phyloP scores from a whole-genome alignment of 2,888 invertebrate genomes.

The Eledona agricola region DNA sequence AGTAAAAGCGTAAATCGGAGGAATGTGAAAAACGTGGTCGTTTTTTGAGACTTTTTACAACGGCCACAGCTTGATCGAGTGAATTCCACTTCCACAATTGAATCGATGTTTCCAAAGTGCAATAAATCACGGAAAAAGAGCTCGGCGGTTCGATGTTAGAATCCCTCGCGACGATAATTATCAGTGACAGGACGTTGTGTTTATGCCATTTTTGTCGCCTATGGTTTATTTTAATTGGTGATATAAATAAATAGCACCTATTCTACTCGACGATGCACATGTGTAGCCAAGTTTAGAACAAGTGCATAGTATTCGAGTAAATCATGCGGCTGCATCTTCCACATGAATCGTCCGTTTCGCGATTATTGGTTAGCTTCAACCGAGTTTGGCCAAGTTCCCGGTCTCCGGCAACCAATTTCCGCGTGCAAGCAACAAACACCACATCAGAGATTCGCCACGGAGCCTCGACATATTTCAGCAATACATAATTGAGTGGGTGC shows the following conservation, averaged over 20 bases:
- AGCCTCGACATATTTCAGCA: conserved; percentile 14
- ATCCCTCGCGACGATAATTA: not conserved
- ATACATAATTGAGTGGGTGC: conserved; percentile 26
- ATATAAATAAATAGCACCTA: not conserved
- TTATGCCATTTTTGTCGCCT: conserved; percentile 1
- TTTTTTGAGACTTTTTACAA: conserved; percentile 16
- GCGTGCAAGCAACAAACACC: conserved; percentile 1
- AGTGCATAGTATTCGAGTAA: conserved; percentile 7
- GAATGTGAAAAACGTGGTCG: too few relatives aligned
- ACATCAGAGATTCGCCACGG: conserved; percentile 1
- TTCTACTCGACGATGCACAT: conserved; percentile 1
- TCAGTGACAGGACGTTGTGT: not conserved
- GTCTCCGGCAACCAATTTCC: conserved; percentile 12
- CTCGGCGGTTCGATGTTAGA: too few relatives aligned
- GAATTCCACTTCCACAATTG: conserved; percentile 3
- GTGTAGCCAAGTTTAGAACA: conserved; percentile 6
- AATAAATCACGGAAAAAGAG: conserved; percentile 3
- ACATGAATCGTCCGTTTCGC: conserved; percentile 6
- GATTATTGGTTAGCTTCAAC: not conserved
- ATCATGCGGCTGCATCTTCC: conserved; percentile 19
- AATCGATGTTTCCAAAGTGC: conserved; percentile 1
- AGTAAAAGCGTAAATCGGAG: too few relatives aligned
- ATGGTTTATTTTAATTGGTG: conserved; percentile 4
- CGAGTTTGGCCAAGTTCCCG: not conserved
- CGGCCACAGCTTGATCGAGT: too few relatives aligned